A percentile compares a stretch with the other conserved stretches of the same genome.
These are phyloP conservation scores for Ailuropoda melanoleuca DNA, from an alignment of 2,113 vertebrate genomes.

Conservation along the genomic window DNA sequence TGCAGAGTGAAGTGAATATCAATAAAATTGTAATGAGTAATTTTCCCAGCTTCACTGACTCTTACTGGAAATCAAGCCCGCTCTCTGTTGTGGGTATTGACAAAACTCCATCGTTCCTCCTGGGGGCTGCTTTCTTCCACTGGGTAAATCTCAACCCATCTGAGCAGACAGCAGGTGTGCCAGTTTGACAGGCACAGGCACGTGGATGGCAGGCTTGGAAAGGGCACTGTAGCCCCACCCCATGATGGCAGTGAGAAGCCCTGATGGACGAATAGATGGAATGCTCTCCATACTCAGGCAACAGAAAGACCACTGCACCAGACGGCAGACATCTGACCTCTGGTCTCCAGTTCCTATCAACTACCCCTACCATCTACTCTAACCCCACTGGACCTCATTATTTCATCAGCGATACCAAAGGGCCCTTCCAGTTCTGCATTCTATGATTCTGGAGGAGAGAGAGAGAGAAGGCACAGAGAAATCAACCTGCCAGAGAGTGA, in stretches of 20 bases:
- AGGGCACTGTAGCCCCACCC: neutral
- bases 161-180: neutral
- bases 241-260: neutral
- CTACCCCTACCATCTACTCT: neutral
- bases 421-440: neutral
- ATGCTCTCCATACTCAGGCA: neutral
- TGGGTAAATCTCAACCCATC: constrained; percentile 2
- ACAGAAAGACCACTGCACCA: neutral
- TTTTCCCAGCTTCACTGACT: constrained; percentile 81
- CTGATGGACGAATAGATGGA: neutral
- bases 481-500: constrained; percentile 8
- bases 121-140: constrained; percentile 6
- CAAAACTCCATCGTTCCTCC: constrained; percentile 58
- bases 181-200: neutral
- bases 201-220: neutral
- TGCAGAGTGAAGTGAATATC: constrained; percentile 82
- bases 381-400: neutral
- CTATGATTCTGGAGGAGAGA: neutral
- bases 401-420: neutral
- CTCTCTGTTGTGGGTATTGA: constrained; percentile 78
- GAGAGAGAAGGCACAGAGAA: neutral
- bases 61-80: constrained; percentile 85
- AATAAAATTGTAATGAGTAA: constrained; percentile 83
- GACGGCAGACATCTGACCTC: neutral
- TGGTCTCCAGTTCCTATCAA: neutral